Conservation (phyloP, 2,113 vertebrate species). For the Grantiella picta region DNA sequence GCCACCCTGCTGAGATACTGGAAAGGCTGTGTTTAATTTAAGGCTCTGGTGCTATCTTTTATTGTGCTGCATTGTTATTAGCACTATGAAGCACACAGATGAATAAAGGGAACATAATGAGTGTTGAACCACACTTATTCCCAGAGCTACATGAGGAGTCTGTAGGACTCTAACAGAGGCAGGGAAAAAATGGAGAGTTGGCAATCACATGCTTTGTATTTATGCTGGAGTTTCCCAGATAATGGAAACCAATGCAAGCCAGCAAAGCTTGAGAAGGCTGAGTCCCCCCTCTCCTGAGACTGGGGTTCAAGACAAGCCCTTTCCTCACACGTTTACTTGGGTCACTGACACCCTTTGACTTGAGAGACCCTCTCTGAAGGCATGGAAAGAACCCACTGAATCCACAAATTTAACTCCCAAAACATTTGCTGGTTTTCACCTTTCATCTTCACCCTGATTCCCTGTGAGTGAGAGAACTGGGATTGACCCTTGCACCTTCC, state of each 20-base stretch:
- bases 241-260: not conserved
- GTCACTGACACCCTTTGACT: not conserved
- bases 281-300: not conserved
- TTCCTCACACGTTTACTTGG: not conserved
- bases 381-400: not conserved
- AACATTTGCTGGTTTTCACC: not conserved
- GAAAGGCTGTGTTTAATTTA: conserved; percentile 44
- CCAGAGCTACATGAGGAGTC: conserved; percentile 19
- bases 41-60: conserved; percentile 41
- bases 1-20: conserved; percentile 55
- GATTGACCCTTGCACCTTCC: not conserved
- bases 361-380: not conserved
- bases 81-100: conserved; percentile 31
- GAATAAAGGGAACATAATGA: conserved; percentile 50
- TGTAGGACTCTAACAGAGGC: not conserved
- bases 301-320: not conserved
- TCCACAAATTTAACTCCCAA: not conserved
- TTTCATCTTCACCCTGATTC: not conserved
- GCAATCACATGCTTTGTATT: not conserved
- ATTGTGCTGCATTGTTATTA: conserved; percentile 50
- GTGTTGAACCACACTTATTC: conserved; percentile 44
- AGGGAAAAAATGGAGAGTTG: not conserved
- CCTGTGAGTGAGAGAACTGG: not conserved
- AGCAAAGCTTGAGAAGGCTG: not conserved
- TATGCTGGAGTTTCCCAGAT: not conserved